Conservation (phyloP, 2,797 vertebrate species). For the Jordanella pulchra region DNA sequence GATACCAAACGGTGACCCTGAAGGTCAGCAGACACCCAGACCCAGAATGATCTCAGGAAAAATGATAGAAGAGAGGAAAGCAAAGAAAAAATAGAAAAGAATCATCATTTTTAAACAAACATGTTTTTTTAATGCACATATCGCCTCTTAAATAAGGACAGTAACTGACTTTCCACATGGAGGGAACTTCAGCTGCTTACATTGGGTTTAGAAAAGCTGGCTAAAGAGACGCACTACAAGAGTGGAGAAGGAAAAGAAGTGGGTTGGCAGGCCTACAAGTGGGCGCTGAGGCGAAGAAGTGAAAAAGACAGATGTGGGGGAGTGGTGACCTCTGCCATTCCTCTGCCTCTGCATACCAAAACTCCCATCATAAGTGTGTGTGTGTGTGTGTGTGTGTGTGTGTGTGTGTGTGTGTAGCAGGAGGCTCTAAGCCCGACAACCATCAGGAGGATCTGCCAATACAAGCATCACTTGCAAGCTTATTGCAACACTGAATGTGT, state of each 20-base stretch:
- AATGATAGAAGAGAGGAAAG: neutral
- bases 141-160: conserved; percentile 26
- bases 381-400: conserved; percentile 47
- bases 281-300: conserved; percentile 27
- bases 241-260: conserved; percentile 28
- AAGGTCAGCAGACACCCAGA: neutral
- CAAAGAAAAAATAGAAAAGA: neutral
- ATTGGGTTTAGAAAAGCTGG: conserved; percentile 15
- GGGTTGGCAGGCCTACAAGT: conserved; percentile 43
- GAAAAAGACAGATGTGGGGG: conserved; percentile 63
- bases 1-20: neutral
- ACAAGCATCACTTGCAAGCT: conserved; percentile 54
- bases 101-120: conserved; percentile 13
- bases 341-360: conserved; percentile 29
- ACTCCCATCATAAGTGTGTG: conserved; percentile 50
- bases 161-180: conserved; percentile 15
- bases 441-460: conserved; percentile 67
- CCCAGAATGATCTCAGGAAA: neutral
- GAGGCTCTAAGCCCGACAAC: conserved; percentile 47
- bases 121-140: conserved; percentile 11
- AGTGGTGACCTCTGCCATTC: conserved; percentile 57
- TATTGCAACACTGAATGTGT: conserved; percentile 52
- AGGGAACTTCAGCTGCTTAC: conserved; percentile 25
- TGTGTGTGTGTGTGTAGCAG: conserved; percentile 32
- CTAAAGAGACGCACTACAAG: conserved; percentile 30